Evolutionary conservation across 2,113 vertebrate genomes (phyloP).

Genomic region (Oplegnathus fasciatus): DNA sequence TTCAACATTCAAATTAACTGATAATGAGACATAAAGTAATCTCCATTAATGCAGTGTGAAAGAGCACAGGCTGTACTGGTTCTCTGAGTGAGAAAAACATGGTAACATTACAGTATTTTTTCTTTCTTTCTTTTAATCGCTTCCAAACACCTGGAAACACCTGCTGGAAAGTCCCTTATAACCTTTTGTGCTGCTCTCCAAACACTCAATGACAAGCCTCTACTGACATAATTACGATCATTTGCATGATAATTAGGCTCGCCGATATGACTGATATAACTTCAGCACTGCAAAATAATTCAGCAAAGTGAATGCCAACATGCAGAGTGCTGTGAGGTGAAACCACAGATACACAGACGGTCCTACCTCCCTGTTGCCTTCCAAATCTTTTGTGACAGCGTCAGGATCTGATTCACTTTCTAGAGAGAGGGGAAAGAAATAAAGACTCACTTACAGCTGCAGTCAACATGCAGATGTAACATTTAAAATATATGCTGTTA

Average conservation of each 20-base stretch:
- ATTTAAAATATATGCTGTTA: background rate
- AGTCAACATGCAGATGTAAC: background rate
- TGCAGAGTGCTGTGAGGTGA: constrained; percentile 15
- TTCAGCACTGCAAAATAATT: constrained; percentile 29
- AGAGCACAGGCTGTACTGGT: background rate
- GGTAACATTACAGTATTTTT: background rate
- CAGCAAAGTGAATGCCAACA: constrained; percentile 9
- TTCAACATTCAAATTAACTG: background rate
- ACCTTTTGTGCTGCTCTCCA: constrained; percentile 22
- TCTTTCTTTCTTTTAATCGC: background rate
- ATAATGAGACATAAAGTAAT: constrained; percentile 1
- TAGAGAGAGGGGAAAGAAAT: constrained; percentile 41
- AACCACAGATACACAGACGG: background rate
- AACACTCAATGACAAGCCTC: constrained; percentile 10
- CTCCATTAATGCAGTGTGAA: background rate
- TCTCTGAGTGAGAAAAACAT: background rate
- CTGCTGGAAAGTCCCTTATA: constrained; percentile 1
- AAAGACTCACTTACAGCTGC: background rate
- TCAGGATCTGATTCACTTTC: constrained; percentile 75
- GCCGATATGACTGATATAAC: constrained; percentile 11
- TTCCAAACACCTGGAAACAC: background rate
- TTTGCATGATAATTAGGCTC: constrained; percentile 63
- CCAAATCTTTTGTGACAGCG: constrained; percentile 47
- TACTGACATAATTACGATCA: constrained; percentile 38
- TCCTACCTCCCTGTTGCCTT: constrained; percentile 73